Base-by-base conservation (phyloP, 2,113 vertebrate genomes). In the Rostratula benghalensis region DNA sequence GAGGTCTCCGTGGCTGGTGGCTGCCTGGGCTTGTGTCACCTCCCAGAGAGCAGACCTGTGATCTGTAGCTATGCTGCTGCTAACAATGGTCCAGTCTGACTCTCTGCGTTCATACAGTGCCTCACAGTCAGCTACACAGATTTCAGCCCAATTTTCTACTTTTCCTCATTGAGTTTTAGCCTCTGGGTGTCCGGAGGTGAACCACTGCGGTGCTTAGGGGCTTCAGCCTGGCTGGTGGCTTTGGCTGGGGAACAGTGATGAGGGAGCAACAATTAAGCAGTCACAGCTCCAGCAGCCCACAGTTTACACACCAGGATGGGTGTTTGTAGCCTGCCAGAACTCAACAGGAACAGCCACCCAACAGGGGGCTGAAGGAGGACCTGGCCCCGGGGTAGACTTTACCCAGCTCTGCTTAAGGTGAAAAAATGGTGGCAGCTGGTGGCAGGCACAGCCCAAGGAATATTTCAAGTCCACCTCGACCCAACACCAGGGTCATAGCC, bases 81-180 rank as follows among this genome's bases (percentile, higher is more conserved):
- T 76, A 15, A 27, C 7, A 5, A 2, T 11, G 64, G 27, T 35
- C 54, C n/a, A 61, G 28, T 65, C 5, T 3, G 14, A 2, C 57
- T 63, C 71, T 51, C 46, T 51, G 64, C 3, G 3, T 0, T 0
- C 24, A 24, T 10, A 39, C 24, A 50, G 17, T 45, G 43, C 1
- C 41, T 53, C 7, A 0, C 2, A 0, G 56, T 35, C 71, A 74
- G 54, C 68, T 59, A 11, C 18, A 87, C 8, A 31, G 64, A 46
- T 41, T 54, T 50, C 23, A 69, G 27, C 24, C 23, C 73, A 54
- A 0, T 50, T 25, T 59, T 24, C 73, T 37, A 46, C 9, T 16
- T 74, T 31, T 65, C 35, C 50, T 89, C 21, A 7, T 6, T 57
- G 71, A 30, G n/a, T n/a, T n/a, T n/a, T n/a, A n/a, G n/a, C n/a